Conservation (phyloP, 2,113 vertebrate species). For the Hylia prasina region DNA sequence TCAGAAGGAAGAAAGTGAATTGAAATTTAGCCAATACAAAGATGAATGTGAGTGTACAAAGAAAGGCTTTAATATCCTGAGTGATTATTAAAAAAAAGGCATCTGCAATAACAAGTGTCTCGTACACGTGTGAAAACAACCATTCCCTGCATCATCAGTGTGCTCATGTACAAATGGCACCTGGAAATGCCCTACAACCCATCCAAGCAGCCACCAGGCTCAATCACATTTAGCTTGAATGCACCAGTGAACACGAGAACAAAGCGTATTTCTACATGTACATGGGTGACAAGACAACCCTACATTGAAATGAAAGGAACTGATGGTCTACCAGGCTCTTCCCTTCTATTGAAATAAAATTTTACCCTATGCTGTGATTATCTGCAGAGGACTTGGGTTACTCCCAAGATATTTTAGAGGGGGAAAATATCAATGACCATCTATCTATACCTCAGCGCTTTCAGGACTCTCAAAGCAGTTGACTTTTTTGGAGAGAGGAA, state of each 20-base stretch:
- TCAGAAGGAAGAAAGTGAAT: background rate
- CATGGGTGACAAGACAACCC: background rate
- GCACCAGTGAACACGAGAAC: background rate
- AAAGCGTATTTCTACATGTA: background rate
- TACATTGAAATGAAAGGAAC: background rate
- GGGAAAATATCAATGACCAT: background rate
- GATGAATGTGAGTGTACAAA: background rate
- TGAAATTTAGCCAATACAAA: background rate
- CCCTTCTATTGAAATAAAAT: background rate
- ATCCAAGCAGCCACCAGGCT: background rate
- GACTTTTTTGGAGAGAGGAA: background rate
- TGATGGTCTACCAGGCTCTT: background rate
- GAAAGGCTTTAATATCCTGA: background rate
- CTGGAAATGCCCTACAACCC: background rate
- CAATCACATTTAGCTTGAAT: background rate
- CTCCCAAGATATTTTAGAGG: background rate
- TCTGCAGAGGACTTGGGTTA: background rate
- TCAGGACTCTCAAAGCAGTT: background rate
- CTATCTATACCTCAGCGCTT: rapidly evolving
- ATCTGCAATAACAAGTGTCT: background rate
- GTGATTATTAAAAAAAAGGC: background rate
- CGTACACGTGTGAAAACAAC: background rate
- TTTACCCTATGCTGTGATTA: background rate
- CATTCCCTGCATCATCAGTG: background rate
- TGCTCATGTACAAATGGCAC: background rate